phyloP scores from a whole-genome alignment of 35 echinoderm and acorn worm species.

The Nesometra sesokonis region DNA sequence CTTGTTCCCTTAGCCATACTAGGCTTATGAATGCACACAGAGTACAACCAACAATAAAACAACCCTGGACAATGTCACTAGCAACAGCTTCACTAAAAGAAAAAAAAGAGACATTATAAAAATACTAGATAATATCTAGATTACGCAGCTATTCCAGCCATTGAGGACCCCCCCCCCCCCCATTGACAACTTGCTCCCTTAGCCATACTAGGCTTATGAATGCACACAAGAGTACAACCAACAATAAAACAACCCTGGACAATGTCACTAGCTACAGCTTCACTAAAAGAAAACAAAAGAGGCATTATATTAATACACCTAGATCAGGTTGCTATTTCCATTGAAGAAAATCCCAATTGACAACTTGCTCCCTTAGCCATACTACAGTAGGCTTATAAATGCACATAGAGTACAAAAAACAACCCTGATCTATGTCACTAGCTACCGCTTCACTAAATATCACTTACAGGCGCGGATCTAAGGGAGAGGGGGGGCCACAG shows the following conservation, averaged over 20 bases:
- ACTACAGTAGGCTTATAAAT: background rate
- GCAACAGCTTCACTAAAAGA: slow-evolving; percentile 64
- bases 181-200: slow-evolving; percentile 83
- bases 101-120: too few species aligned
- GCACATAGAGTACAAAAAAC: too few species aligned
- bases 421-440: too few species aligned
- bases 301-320: too few species aligned
- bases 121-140: too few species aligned
- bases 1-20: slow-evolving; percentile 87
- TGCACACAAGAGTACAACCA: slow-evolving; percentile 88
- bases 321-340: too few species aligned
- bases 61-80: slow-evolving; percentile 78
- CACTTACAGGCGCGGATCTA: too few species aligned
- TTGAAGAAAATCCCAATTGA: background rate
- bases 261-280: slow-evolving; percentile 65
- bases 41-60: slow-evolving; percentile 87
- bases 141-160: slow-evolving; percentile 55
- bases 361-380: background rate
- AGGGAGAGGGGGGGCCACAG: too few species aligned
- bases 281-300: slow-evolving; percentile 46
- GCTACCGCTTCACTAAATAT: too few species aligned
- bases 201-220: slow-evolving; percentile 92
- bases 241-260: slow-evolving; percentile 89
- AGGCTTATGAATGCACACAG: slow-evolving; percentile 94
- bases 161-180: slow-evolving; percentile 81